Evolutionary conservation across 2,888 invertebrate genomes (phyloP), one percentile per base, ranked within the genome.

Genomic region (Iphiclides podalirius): DNA sequence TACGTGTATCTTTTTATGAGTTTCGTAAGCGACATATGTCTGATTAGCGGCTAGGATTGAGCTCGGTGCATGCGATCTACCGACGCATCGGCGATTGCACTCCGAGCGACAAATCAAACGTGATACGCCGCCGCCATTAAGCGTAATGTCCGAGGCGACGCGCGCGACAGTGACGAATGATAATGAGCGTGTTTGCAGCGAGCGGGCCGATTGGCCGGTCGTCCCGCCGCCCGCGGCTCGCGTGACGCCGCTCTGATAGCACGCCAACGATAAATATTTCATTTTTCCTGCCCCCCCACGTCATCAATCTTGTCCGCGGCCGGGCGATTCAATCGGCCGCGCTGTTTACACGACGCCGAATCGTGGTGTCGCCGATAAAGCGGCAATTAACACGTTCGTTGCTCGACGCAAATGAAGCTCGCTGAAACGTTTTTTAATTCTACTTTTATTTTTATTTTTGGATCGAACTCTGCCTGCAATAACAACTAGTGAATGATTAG

Each of bases 281-380:
- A 64, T 66, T 72, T 68, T 61, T 63, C 60, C 4, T 63, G n/a
- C n/a, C n/a, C n/a, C n/a, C n/a, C n/a, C n/a, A n/a, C 56, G 67
- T 72, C 74, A 79, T 79, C 75, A 78, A 76, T 78, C 75, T 75
- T 72, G 63, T 63, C 61, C 66, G 57, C 55, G 60, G 64, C 58
- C 65, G 60, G 66, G 62, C 70, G 66, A 72, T 72, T 71, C 70
- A 75, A 72, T 74, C 69, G 71, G 61, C 64, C 70, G 70, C 20
- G 66, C 70, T 70, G 70, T 72, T 70, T 67, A 63, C 64, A 67
- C 66, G 52, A 39, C 49, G 44, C 14, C 9, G 43, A 26, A 44
- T 49, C 38, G n/a, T n/a, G n/a, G n/a, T n/a, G n/a, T n/a, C n/a
- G n/a, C n/a, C n/a, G n/a, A n/a, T n/a, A n/a, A 31, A 41, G 40